Evolutionary conservation across 2,888 invertebrate genomes (phyloP), one percentile per base, ranked within the genome.

Genomic region (Ormyrus labotus): DNA sequence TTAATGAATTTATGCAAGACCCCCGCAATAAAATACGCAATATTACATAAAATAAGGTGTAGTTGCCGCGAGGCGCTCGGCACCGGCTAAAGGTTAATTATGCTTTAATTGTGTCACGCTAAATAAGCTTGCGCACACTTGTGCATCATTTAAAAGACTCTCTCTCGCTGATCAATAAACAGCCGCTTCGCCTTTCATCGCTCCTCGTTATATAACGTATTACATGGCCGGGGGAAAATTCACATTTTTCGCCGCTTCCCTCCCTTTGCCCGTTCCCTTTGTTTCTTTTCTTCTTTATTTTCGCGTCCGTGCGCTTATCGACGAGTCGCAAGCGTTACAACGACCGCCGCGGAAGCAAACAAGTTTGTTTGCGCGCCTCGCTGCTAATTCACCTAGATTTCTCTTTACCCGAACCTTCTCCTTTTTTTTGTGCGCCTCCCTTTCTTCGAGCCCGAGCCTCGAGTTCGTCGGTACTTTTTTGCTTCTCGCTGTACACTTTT

Each of bases 141-240:
- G 45, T 47, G 48, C 34, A 69, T 57, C 60, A 53, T 58, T 75
- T 8, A 51, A 68, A 68, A 53, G n/a, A 13, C 58, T 19, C 19
- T 19, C 19, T 19, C 19, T 19, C 48, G 61, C 55, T 69, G n/a
- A 78, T 71, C 71, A 71, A 78, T 65, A 78, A 71, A 73, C 57
- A 65, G 53, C n/a, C 45, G 50, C 45, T 58, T 60, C 11, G 51
- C 45, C 50, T 65, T 50, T 65, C 50, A 50, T 78, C 8, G 65
- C 53, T 78, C 65, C 19, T 19, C 19, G 19, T 19, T 13, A 13
- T 13, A 71, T n/a, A 65, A 65, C 70, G 68, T 48, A 19, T 34
- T 19, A 1, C n/a, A 34, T 1, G 6, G 10, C 11, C 11, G 47
- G 8, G 3, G 63, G 60, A 65, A 63, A 71, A 71, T 71, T 65